Conservation (phyloP, 2,797 vertebrate genomes). For the Naso thynnoides region DNA sequence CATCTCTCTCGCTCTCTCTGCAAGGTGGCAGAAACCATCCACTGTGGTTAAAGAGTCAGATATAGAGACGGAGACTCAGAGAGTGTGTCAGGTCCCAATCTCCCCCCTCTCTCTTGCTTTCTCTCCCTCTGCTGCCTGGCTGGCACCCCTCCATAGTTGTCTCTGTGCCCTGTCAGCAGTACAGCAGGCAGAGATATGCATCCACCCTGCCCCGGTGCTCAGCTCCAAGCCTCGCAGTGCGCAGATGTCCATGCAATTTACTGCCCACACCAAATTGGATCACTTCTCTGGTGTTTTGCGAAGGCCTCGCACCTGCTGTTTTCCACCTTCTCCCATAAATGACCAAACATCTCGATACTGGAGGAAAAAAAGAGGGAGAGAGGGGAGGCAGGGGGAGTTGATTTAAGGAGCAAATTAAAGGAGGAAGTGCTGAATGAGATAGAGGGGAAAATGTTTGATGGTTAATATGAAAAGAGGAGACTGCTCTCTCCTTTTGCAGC, state of each 20-base stretch:
- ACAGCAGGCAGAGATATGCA: constrained; percentile 66
- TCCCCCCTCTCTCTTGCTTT: background rate
- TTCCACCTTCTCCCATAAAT: constrained; percentile 72
- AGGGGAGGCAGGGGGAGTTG: constrained; percentile 42
- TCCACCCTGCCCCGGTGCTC: constrained; percentile 58
- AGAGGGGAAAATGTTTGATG: constrained; percentile 26
- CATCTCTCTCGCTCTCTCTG: constrained; percentile 46
- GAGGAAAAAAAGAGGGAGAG: constrained; percentile 28
- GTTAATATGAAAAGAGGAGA: constrained; percentile 37
- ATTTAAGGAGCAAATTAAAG: constrained; percentile 76
- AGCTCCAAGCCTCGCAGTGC: constrained; percentile 52
- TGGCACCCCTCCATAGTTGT: constrained; percentile 49
- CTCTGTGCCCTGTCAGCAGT: constrained; percentile 73
- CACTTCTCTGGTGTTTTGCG: constrained; percentile 75
- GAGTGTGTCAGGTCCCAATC: constrained; percentile 59
- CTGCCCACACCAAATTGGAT: constrained; percentile 82
- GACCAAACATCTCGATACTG: constrained; percentile 65
- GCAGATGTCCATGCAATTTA: constrained; percentile 80
- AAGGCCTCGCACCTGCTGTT: constrained; percentile 78
- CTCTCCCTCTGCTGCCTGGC: constrained; percentile 25
- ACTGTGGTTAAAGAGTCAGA: constrained; percentile 51
- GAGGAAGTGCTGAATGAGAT: constrained; percentile 44
- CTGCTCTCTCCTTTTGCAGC: constrained; percentile 7
- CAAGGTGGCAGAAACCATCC: constrained; percentile 54
- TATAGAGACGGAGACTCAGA: constrained; percentile 36